Evolutionary conservation across 2,888 invertebrate genomes (phyloP).

Genomic region (Agrotis ipsilon): DNA sequence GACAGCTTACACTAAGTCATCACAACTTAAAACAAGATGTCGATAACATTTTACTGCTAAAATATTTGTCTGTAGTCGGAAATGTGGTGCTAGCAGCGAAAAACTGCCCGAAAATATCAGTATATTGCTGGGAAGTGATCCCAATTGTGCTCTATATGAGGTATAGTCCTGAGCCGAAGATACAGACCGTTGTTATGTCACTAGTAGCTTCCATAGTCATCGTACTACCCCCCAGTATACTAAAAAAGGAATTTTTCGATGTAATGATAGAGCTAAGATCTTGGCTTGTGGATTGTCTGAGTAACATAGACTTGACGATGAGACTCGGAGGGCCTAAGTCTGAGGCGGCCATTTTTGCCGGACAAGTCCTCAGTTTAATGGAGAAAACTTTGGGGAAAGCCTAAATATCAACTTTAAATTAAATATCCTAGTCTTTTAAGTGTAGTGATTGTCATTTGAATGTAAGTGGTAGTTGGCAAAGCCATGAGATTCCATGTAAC

Average conservation of each 20-base stretch:
- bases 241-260: constrained; percentile 92
- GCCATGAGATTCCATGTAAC: constrained; percentile 28
- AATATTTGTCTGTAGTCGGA: constrained; percentile 93
- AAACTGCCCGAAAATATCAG: constrained; percentile 92
- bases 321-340: constrained; percentile 91
- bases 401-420: constrained; percentile 25
- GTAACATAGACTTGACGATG: constrained; percentile 88
- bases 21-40: constrained; percentile 91
- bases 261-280: constrained; percentile 92
- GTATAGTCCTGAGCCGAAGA: constrained; percentile 92
- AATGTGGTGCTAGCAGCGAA: constrained; percentile 93
- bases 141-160: constrained; percentile 93
- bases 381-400: constrained; percentile 81
- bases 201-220: constrained; percentile 93
- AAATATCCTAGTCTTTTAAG: constrained; percentile 24
- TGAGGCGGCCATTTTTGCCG: constrained; percentile 92
- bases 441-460: constrained; percentile 16
- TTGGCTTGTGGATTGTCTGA: constrained; percentile 92
- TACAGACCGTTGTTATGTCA: constrained; percentile 93
- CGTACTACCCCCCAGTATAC: constrained; percentile 90
- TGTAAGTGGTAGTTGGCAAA: constrained; percentile 26
- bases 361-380: constrained; percentile 91
- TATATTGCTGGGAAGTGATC: constrained; percentile 93
- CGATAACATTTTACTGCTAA: constrained; percentile 93
- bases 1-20: constrained; percentile 89